Evolutionary conservation across 2,888 invertebrate species (phyloP), one percentile per base, ranked within the genome.

Genomic region (Perdita meconis): DNA sequence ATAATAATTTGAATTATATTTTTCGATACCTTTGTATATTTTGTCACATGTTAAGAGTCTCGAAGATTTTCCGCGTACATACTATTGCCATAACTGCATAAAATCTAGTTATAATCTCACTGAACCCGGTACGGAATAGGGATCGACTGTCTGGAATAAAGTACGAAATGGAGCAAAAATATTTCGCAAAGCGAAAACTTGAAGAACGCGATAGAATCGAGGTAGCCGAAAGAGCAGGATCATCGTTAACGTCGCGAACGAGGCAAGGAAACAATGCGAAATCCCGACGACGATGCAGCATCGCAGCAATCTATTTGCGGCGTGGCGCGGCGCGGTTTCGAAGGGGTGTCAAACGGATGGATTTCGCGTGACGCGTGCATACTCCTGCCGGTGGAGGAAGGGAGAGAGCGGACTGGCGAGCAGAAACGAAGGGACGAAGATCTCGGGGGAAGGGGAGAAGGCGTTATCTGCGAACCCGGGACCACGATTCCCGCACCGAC

Each of bases 391-490:
- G 30, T 16, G 30, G 30, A 55, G 24, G 42, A 34, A 34, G 19
- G 70, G n/a, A 40, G 24, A 34, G 63, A 40, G 44, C 56, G 51
- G 51, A 65, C 51, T 53, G 72, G 34, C 42, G 38, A 60, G 68
- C 36, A 12, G 30, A 38, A 26, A 42, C 66, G 53, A 61, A 63
- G 70, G 53, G 55, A 75, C 26, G 82, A 68, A 80, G 77, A 68
- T 78, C 60, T 56, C 73, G 50, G 55, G 77, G 78, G 51, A 53
- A 64, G 61, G 71, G 75, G 57, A 65, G 83, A 78, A 65, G 63
- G 86, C 82, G 89, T 89, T 89, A 89, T 89, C 89, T 89, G 87
- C 82, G 86, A 87, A 87, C 81, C 86, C 89, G 85, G 87, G 84
- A 70, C 81, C 85, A 86, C 83, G 85, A 84, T 84, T 80, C 82